Base-by-base conservation (phyloP, 2,888 invertebrate genomes). In the Erebia palarica region DNA sequence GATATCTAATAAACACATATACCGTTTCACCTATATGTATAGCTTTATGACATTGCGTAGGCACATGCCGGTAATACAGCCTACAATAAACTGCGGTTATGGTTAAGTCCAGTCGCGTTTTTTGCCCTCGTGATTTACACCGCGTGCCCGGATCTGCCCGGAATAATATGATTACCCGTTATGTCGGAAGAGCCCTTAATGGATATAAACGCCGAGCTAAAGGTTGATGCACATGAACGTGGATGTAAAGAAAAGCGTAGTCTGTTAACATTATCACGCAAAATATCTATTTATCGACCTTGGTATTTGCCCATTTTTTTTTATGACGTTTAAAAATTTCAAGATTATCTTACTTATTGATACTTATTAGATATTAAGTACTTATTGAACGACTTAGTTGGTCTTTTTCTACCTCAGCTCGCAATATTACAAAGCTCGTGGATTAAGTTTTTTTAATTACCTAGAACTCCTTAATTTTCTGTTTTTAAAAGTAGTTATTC, bases 131-230 rank as follows among this genome's bases (percentile, higher is more conserved):
- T 86, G 85, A 93, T 92, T 92, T 92, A 91, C 88, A 82, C 85
- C 80, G 83, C 82, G 86, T 88, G 90, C 90, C 85, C 80, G 83
- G 82, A 86, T 88, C 91, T 90, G 92, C 87, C 84, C 84, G 83
- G 91, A 92, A 79, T 80, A 79, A 79, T 80, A 79, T 79, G 78
- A 79, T 79, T 78, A 79, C 78, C 77, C 75, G 76, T 91, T 87
- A 86, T 87, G 89, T 87, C 86, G 90, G 89, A 90, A 89, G 90
- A 88, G 80, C 84, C 90, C 86, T 85, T 91, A 91, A 92, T 92
- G 89, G 90, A 87, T 91, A 92, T 90, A 89, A 92, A 92, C 89
- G 90, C 86, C 81, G 83, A 84, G 87, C 88, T 91, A 88, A 89
- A 88, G 67, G 49, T 21, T 7, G 5, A 49, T 67, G 3, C 51